Evolutionary conservation across 2,797 vertebrate genomes (phyloP).

Genomic region (Sphenodon punctatus): DNA sequence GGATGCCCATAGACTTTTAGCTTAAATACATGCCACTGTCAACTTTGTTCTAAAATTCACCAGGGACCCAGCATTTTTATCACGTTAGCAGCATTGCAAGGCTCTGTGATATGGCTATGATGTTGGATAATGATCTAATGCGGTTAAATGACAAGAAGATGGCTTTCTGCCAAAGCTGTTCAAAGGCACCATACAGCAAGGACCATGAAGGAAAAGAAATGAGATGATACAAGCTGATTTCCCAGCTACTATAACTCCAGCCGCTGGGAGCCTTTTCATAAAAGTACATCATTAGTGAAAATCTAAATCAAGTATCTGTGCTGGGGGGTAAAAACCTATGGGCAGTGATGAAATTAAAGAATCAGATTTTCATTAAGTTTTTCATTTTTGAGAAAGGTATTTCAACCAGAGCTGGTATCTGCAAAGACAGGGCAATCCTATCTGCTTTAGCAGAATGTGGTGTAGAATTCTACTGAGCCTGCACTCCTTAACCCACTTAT

Average conservation of each 20-base stretch:
- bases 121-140: constrained; percentile 26
- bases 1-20: background rate
- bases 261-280: accelerated
- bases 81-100: background rate
- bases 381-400: background rate
- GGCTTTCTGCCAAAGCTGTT: background rate
- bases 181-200: background rate
- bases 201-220: constrained; percentile 20
- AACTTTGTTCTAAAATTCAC: constrained; percentile 32
- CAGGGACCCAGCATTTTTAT: constrained; percentile 19
- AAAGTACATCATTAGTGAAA: background rate
- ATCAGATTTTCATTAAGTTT: background rate
- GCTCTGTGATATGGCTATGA: background rate
- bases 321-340: accelerated
- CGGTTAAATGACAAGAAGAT: constrained; percentile 21
- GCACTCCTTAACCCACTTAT: too few relatives aligned
- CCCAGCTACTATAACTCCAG: background rate
- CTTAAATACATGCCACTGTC: constrained; percentile 14
- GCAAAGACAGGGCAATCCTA: background rate
- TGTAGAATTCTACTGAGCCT: background rate
- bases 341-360: too few relatives aligned
- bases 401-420: background rate
- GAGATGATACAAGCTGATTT: background rate
- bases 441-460: background rate
- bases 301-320: background rate